A percentile compares a stretch with the other conserved stretches of the same genome.
These are phyloP conservation scores for Eupithecia centaureata DNA, from an alignment of 2,888 invertebrate species.

Conservation along the genomic window DNA sequence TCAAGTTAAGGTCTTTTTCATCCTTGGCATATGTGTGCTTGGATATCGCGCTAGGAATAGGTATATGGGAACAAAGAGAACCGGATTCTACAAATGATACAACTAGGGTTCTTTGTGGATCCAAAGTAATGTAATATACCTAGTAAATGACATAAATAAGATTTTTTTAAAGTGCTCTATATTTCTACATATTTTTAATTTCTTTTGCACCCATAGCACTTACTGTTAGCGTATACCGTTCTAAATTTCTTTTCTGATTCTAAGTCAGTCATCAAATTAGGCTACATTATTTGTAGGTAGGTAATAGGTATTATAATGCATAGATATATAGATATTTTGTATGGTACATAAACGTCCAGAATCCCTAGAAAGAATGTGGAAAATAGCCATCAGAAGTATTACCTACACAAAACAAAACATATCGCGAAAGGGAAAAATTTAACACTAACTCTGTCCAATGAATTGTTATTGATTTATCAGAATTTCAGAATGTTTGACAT, in stretches of 20 bases:
- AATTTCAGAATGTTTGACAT: conserved; percentile 36
- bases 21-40: conserved; percentile 5
- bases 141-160: not conserved
- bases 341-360: too few relatives aligned
- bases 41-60: not conserved
- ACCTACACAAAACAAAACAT: not conserved
- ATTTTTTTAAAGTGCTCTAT: not conserved
- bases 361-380: not conserved
- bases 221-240: too few relatives aligned
- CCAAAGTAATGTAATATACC: too few relatives aligned
- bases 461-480: conserved; percentile 24
- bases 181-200: not conserved
- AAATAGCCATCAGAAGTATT: not conserved
- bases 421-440: not conserved
- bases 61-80: not conserved
- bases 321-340: too few relatives aligned
- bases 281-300: too few relatives aligned
- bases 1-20: conserved; percentile 46
- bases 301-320: not conserved
- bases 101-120: not conserved
- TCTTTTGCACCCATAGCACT: too few relatives aligned
- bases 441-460: not conserved
- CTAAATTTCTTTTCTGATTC: too few relatives aligned
- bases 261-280: too few relatives aligned
- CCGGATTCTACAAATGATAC: not conserved